Evolutionary conservation across 2,113 vertebrate genomes (phyloP).

Genomic region (Nibea albiflora): DNA sequence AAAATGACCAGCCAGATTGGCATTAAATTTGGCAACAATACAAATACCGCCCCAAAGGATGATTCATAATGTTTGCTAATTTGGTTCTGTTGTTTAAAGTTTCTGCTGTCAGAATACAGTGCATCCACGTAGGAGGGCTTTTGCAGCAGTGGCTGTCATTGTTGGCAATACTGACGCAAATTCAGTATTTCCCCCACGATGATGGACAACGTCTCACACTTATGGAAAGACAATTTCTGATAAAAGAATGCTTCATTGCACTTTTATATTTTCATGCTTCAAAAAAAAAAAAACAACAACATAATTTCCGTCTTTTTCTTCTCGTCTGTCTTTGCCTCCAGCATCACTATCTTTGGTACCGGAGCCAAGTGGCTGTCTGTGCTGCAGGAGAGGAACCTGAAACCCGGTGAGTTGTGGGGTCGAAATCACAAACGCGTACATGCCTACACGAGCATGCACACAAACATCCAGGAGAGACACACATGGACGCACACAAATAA

Average conservation of each 20-base stretch:
- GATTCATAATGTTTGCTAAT: constrained; percentile 60
- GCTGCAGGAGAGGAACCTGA: constrained; percentile 91
- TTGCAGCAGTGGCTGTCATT: constrained; percentile 31
- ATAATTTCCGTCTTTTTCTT: background rate
- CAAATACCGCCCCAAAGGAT: constrained; percentile 15
- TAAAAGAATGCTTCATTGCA: background rate
- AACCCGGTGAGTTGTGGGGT: constrained; percentile 87
- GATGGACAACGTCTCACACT: background rate
- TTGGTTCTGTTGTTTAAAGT: constrained; percentile 46
- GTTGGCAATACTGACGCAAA: constrained; percentile 45
- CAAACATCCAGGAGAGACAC: constrained; percentile 22
- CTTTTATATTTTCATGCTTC: background rate
- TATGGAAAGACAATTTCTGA: background rate
- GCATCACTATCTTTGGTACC: constrained; percentile 95
- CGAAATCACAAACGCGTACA: background rate
- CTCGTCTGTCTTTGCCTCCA: constrained; percentile 64
- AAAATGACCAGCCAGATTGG: constrained; percentile 20
- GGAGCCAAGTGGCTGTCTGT: constrained; percentile 97
- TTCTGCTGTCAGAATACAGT: constrained; percentile 49
- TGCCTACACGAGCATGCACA: background rate
- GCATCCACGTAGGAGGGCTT: constrained; percentile 54
- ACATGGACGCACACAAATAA: constrained; percentile 42
- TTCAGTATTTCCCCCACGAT: background rate
- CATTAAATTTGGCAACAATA: constrained; percentile 21
- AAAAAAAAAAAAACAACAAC: background rate